Conservation (phyloP, 2,888 invertebrate species). For the Ornithoptera priamus region DNA sequence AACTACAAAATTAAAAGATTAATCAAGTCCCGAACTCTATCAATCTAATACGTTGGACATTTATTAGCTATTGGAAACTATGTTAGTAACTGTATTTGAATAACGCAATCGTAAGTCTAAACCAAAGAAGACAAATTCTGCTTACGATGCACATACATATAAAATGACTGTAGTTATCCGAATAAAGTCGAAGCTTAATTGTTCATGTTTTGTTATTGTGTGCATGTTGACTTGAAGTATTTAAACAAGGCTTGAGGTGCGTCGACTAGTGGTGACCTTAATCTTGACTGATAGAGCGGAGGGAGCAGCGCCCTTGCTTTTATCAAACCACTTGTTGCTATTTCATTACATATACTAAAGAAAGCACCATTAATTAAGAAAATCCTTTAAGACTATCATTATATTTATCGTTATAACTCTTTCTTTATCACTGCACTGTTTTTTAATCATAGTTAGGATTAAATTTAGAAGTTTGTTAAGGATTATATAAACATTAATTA, state of each 20-base stretch:
- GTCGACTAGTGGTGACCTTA: slow-evolving; percentile 62
- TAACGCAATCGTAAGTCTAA: no score
- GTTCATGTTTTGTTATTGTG: background rate
- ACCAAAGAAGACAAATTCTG: no score
- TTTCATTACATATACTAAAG: slow-evolving; percentile 26
- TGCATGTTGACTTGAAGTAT: slow-evolving; percentile 15
- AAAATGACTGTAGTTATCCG: background rate
- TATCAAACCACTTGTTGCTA: slow-evolving; percentile 58
- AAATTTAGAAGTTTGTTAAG: background rate
- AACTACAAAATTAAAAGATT: no score
- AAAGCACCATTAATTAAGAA: background rate
- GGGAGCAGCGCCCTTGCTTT: slow-evolving; percentile 59
- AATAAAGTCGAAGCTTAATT: background rate
- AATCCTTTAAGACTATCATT: background rate
- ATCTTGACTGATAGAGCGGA: slow-evolving; percentile 74
- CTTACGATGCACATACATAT: background rate
- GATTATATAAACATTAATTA: background rate
- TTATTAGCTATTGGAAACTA: no score
- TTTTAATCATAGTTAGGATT: no score
- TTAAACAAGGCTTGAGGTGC: slow-evolving; percentile 35
- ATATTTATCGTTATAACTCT: background rate
- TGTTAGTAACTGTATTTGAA: no score
- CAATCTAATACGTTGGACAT: no score
- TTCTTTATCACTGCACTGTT: no score
- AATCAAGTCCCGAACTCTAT: no score